Evolutionary conservation across 2,113 vertebrate species (phyloP), one percentile per base, ranked within the genome.

Genomic region (Monopterus albus): DNA sequence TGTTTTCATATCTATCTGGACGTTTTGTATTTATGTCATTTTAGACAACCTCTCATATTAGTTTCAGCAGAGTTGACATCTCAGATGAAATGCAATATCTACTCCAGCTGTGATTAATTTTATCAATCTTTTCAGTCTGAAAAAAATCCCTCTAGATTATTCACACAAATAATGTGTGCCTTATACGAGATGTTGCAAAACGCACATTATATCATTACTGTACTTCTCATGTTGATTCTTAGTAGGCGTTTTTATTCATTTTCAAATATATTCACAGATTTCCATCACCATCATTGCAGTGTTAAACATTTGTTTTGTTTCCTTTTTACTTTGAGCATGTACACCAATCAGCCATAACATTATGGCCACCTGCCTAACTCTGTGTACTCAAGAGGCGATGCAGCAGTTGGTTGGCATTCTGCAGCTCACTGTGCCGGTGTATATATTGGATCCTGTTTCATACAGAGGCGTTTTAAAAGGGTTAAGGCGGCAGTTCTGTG

Each of bases 1-100:
- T 83, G 71, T 82, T 75, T 72, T 71, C 17, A 78, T 26, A 42
- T 75, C 74, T 69, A 15, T 63, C 31, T 57, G 9, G 45, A 55
- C 36, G 52, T 79, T 63, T 56, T 51, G 68, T 68, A 55, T 74
- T 81, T 62, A 70, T 68, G 14, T 12, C 14, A 47, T 50, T 61
- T 75, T 50, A 36, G 66, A 81, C 70, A 71, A 45, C 39, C 25
- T 58, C 17, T 71, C 43, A 35, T 61, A 45, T 56, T 46, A 57
- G 73, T 71, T 50, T 73, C 26, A 63, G 55, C 4, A 20, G 31
- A 64, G 25, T 18, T 39, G 69, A 72, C 74, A 78, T 59, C 29
- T 66, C 45, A 35, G 26, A 74, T 70, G 50, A 71, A 81, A 78
- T 59, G 35, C 40, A 29, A 50, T 61, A 71, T 82, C 75, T 69